Conservation (phyloP, 1,140 invertebrate species). For the Formica exsecta region DNA sequence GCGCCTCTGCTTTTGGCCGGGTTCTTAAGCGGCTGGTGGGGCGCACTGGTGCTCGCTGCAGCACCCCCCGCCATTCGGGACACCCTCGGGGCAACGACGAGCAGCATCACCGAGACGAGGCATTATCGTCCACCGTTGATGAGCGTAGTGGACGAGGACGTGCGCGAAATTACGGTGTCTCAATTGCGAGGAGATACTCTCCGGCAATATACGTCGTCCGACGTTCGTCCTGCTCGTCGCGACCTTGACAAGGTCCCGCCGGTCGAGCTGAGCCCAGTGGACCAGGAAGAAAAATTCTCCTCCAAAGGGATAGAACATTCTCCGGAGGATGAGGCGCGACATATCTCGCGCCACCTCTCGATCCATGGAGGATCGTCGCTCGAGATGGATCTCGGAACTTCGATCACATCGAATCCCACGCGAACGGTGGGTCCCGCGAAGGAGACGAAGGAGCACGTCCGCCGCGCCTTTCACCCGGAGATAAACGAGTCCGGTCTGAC, state of each 20-base stretch:
- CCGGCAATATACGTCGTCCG: neutral
- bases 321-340: conserved; percentile 2
- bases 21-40: conserved; percentile 85
- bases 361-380: conserved; percentile 12
- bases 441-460: neutral
- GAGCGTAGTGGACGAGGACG: conserved; percentile 41
- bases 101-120: conserved; percentile 48
- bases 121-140: conserved; percentile 60
- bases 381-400: neutral
- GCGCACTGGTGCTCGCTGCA: conserved; percentile 78
- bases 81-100: conserved; percentile 63
- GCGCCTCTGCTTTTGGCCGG: conserved; percentile 83
- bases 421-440: neutral
- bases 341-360: conserved; percentile 3
- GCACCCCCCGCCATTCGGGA: conserved; percentile 80
- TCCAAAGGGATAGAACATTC: neutral
- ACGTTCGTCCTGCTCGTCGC: neutral
- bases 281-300: neutral
- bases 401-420: neutral
- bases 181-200: neutral
- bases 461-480: conserved; percentile 38
- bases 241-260: conserved; percentile 12
- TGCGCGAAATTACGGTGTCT: neutral
- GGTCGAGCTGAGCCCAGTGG: neutral
- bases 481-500: conserved; percentile 57